Evolutionary conservation across 1,140 invertebrate species (phyloP).

Genomic region (Epicauta chinensis): DNA sequence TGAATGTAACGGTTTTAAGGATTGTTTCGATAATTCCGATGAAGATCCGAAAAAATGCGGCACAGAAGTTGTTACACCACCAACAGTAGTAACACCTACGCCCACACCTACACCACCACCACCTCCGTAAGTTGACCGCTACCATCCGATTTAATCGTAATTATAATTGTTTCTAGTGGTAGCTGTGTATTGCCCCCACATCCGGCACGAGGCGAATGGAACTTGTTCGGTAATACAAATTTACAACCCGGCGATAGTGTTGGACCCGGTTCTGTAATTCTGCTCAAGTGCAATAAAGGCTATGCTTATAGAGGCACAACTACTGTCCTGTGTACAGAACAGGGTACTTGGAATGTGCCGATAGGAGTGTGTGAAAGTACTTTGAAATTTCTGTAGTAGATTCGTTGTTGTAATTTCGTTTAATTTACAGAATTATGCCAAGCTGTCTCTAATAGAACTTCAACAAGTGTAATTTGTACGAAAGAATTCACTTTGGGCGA

Average conservation of each 20-base stretch:
- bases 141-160: conserved; percentile 24
- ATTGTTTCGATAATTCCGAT: conserved; percentile 67
- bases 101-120: conserved; percentile 31
- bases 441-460: neutral
- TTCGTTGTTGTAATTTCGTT: too few relatives aligned
- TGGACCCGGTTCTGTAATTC: neutral
- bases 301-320: neutral
- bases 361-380: neutral
- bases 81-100: conserved; percentile 46
- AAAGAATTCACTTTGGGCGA: neutral
- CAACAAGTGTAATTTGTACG: conserved; percentile 1
- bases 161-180: conserved; percentile 32
- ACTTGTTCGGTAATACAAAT: neutral
- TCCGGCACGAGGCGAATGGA: conserved; percentile 23
- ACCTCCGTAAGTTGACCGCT: conserved; percentile 27
- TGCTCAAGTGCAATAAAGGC: neutral
- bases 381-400: too few relatives aligned
- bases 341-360: neutral
- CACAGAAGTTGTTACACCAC: neutral
- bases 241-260: conserved; percentile 3
- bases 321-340: neutral
- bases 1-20: conserved; percentile 50
- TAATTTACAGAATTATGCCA: neutral
- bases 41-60: conserved; percentile 41
- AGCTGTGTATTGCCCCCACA: conserved; percentile 19